These are phyloP conservation scores for Melolontha melolontha DNA, from an alignment of 2,888 invertebrate species.

Conservation along the genomic window DNA sequence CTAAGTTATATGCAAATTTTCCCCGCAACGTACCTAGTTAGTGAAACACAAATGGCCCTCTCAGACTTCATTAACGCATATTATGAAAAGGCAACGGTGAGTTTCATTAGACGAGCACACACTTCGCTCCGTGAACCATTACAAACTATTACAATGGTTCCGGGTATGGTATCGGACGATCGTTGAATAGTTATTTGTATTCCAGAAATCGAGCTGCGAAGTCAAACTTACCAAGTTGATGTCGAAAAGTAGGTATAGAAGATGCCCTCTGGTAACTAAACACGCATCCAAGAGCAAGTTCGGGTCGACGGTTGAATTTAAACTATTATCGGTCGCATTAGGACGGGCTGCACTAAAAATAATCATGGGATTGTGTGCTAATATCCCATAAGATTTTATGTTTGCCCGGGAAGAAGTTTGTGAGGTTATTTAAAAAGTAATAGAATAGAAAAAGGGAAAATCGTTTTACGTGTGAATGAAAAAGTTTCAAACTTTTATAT, in stretches of 20 bases:
- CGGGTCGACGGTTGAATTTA: conserved; percentile 21
- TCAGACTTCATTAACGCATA: conserved; percentile 34
- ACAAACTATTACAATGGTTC: conserved; percentile 29
- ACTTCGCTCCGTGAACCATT: conserved; percentile 14
- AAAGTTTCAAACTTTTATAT: too few species aligned
- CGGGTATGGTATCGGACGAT: conserved; percentile 18
- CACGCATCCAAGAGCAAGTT: conserved; percentile 19
- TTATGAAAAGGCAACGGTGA: conserved; percentile 14
- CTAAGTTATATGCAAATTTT: conserved; percentile 33
- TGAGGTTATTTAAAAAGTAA: too few species aligned
- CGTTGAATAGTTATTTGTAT: conserved; percentile 35
- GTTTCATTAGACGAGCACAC: conserved; percentile 23
- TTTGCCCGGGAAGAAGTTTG: not conserved
- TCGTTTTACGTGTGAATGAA: too few species aligned
- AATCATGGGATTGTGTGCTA: conserved; percentile 8
- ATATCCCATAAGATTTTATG: conserved; percentile 10
- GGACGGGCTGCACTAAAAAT: conserved; percentile 7
- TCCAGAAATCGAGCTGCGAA: conserved; percentile 28
- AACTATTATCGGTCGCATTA: conserved; percentile 22
- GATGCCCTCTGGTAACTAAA: conserved; percentile 15
- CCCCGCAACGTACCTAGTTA: conserved; percentile 22
- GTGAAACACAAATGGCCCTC: conserved; percentile 19
- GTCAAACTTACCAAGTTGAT: conserved; percentile 13
- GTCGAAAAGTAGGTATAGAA: conserved; percentile 13
- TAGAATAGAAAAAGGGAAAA: too few species aligned